Conservation (phyloP, 2,797 vertebrate genomes). For the Tokudaia muenninki region DNA sequence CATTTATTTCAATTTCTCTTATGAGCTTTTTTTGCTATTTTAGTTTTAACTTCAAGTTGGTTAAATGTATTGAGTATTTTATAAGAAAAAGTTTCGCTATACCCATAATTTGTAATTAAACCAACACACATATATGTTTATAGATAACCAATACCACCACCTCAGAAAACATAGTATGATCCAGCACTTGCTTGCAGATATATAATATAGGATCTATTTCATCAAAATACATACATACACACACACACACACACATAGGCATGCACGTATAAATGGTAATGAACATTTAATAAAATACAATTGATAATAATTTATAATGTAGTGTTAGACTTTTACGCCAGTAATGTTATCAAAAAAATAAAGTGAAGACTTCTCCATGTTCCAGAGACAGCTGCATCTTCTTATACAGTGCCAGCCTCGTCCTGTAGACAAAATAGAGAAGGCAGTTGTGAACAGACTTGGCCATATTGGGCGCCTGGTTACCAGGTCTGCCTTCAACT, state of each 20-base stretch:
- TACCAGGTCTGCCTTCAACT: no score
- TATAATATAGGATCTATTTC: not conserved
- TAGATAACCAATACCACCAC: not conserved
- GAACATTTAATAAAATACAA: not conserved
- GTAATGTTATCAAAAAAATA: conserved; percentile 19
- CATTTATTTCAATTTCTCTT: not conserved
- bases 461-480: no score
- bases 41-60: not conserved
- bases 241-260: not conserved
- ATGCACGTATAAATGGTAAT: not conserved
- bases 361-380: no score
- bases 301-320: conserved; percentile 31
- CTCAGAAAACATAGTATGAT: not conserved
- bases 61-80: not conserved
- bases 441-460: no score
- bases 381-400: no score
- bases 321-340: not conserved
- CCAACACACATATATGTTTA: not conserved
- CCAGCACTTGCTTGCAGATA: not conserved
- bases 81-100: not conserved
- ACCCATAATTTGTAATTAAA: not conserved
- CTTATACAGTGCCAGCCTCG: no score
- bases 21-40: not conserved
- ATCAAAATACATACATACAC: not conserved
- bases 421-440: no score